phyloP scores from a whole-genome alignment of 2,113 vertebrate species.

The Syngnathus typhle region DNA sequence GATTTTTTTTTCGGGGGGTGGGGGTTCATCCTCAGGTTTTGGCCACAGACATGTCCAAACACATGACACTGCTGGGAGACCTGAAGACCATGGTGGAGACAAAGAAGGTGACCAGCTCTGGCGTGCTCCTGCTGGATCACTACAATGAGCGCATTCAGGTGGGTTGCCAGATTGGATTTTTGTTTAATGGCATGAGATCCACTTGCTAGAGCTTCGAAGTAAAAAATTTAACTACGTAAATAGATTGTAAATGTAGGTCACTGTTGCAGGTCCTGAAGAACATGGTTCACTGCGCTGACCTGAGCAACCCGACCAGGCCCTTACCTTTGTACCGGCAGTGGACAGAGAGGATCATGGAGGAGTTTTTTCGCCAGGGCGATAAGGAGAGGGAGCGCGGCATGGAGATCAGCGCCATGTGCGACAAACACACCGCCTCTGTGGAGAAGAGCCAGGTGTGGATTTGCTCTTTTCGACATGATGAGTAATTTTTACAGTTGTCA shows the following conservation, averaged over 20 bases:
- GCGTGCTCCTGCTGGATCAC: slow-evolving; percentile 83
- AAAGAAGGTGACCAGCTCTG: slow-evolving; percentile 88
- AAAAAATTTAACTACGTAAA: neutral
- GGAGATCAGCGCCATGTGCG: slow-evolving; percentile 91
- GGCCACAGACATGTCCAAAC: slow-evolving; percentile 91
- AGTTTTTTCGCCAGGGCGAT: slow-evolving; percentile 84
- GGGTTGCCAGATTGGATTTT: neutral
- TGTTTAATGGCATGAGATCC: neutral
- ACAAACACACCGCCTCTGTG: slow-evolving; percentile 83
- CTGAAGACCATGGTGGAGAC: slow-evolving; percentile 94
- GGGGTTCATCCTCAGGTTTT: slow-evolving; percentile 69
- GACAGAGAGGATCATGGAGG: slow-evolving; percentile 85
- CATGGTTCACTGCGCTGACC: slow-evolving; percentile 87
- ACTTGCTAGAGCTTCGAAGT: neutral
- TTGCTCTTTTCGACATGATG: neutral
- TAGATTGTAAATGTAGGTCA: neutral
- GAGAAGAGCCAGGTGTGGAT: slow-evolving; percentile 82
- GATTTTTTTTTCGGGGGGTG: neutral
- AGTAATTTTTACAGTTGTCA: too few relatives aligned
- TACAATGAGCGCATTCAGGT: slow-evolving; percentile 87
- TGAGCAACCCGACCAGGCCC: slow-evolving; percentile 86
- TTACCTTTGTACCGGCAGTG: slow-evolving; percentile 80
- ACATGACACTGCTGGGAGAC: slow-evolving; percentile 86
- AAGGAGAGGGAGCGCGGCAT: slow-evolving; percentile 80
- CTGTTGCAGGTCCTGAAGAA: slow-evolving; percentile 79